Percentiles rank a stretch among this genome's conserved stretches.
Conservation (phyloP, 2,888 invertebrate species). For the Ochropacha duplaris region DNA sequence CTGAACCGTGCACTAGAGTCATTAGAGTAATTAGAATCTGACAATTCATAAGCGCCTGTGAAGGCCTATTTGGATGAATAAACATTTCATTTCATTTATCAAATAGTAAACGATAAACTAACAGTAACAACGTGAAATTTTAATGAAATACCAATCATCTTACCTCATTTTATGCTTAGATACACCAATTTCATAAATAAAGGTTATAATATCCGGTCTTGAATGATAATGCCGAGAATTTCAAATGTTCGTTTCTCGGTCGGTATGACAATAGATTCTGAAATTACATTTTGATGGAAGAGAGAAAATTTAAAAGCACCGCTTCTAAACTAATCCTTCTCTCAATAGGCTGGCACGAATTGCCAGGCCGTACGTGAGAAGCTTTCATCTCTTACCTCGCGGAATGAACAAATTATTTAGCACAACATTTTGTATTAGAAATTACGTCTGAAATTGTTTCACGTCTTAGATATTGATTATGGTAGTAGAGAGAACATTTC, state of each 20-base stretch:
- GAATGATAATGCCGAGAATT: neutral
- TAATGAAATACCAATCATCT: no score
- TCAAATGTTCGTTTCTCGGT: neutral
- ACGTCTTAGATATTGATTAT: constrained; percentile 3
- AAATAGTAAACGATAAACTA: no score
- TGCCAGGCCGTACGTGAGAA: constrained; percentile 35
- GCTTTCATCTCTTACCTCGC: constrained; percentile 33
- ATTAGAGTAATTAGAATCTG: no score
- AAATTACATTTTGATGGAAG: constrained; percentile 5
- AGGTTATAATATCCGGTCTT: constrained; percentile 2
- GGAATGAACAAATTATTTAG: constrained; percentile 36
- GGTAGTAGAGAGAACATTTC: neutral
- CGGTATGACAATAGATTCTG: neutral
- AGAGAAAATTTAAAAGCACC: constrained; percentile 3
- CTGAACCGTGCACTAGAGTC: no score
- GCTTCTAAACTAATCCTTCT: constrained; percentile 23
- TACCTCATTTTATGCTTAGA: neutral
- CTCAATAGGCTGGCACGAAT: constrained; percentile 34
- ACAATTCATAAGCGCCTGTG: no score
- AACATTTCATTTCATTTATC: no score
- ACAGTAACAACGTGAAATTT: no score
- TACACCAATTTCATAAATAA: neutral
- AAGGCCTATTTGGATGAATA: no score
- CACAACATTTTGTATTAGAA: constrained; percentile 16
- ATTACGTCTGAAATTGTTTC: constrained; percentile 9